Conservation (phyloP, 2,797 vertebrate species). For the Myripristis murdjan region DNA sequence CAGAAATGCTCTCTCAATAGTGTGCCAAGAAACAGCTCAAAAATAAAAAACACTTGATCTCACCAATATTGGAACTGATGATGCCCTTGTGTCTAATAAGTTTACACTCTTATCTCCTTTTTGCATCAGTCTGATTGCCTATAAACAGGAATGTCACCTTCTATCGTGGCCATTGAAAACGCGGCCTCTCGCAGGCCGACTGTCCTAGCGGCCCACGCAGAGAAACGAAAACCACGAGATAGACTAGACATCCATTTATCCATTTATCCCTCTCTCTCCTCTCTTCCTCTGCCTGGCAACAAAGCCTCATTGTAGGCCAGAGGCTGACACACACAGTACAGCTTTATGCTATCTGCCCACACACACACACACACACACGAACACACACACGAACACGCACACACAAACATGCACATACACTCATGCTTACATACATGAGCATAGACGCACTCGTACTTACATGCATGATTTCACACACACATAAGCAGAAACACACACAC, state of each 20-base stretch:
- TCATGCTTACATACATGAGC: constrained; percentile 7
- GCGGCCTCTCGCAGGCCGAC: not conserved
- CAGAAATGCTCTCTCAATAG: no score
- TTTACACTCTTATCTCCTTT: no score
- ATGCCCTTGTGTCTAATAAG: no score
- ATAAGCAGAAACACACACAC: not conserved
- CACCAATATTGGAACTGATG: no score
- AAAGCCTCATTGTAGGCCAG: constrained; percentile 48
- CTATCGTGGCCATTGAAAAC: not conserved
- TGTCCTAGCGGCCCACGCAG: constrained; percentile 3
- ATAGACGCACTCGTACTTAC: not conserved
- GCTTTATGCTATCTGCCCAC: not conserved
- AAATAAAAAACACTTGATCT: no score
- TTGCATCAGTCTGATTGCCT: no score
- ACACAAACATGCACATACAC: constrained; percentile 7
- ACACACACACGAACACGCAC: not conserved
- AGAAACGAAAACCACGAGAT: constrained; percentile 19
- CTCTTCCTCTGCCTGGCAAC: constrained; percentile 27
- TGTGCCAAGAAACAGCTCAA: no score
- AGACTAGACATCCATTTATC: constrained; percentile 32
- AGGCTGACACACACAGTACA: constrained; percentile 12
- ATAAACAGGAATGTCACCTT: not conserved
- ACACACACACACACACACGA: not conserved
- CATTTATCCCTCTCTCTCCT: constrained; percentile 37
- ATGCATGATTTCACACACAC: not conserved